These are phyloP conservation scores for Willisornis vidua DNA, from an alignment of 2,113 vertebrate genomes.

Conservation along the genomic window DNA sequence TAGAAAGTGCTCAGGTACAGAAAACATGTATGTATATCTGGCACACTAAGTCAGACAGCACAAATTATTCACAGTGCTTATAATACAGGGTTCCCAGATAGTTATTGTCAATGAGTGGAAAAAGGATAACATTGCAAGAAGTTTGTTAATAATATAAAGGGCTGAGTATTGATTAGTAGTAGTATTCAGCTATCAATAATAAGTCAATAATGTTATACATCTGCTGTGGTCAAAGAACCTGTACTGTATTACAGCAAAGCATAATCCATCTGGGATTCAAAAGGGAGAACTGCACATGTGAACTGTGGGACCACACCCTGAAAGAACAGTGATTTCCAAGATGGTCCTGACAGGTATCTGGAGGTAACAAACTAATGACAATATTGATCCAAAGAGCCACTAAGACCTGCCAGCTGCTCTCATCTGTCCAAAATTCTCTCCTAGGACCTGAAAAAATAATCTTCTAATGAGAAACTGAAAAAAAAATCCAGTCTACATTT, in stretches of 20 bases:
- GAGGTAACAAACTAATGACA: neutral
- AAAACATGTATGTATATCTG: neutral
- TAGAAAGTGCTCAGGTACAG: neutral
- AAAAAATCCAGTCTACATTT: neutral
- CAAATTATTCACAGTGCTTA: neutral
- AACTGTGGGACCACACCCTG: neutral
- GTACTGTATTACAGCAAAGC: neutral
- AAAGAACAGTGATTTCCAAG: neutral
- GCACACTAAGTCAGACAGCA: neutral
- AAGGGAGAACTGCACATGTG: neutral
- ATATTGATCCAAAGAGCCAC: neutral
- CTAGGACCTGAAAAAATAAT: neutral
- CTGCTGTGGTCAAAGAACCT: neutral
- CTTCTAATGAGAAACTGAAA: neutral
- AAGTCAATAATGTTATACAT: neutral
- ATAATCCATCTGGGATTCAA: neutral
- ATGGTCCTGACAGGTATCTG: neutral
- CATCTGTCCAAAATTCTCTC: neutral
- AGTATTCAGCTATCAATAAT: neutral
- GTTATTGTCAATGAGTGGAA: neutral
- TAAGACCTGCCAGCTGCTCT: neutral
- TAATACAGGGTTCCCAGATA: neutral
- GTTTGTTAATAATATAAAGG: neutral
- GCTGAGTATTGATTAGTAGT: neutral
- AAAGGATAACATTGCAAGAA: neutral